Conservation (phyloP, 2,888 invertebrate species). For the Cephus spinipes region DNA sequence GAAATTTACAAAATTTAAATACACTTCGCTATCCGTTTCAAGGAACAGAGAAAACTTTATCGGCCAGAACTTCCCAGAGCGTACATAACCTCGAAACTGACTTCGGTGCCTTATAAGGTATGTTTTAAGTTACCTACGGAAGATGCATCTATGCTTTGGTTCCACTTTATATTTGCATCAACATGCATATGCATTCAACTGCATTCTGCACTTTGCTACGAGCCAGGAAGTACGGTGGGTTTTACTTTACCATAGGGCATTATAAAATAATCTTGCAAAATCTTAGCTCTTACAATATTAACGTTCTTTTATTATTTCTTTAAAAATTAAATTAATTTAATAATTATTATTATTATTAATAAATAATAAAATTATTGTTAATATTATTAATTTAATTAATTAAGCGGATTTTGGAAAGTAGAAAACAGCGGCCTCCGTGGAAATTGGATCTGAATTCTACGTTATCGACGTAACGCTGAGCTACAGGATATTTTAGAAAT, state of each 20-base stretch:
- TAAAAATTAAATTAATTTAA: too few relatives aligned
- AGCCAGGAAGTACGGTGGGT: constrained; percentile 17
- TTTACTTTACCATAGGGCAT: constrained; percentile 1
- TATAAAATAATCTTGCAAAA: not conserved
- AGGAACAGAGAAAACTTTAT: not conserved
- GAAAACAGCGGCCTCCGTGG: not conserved
- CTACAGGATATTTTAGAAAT: not conserved
- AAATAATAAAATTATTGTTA: too few relatives aligned
- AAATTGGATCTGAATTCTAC: not conserved
- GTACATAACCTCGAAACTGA: not conserved
- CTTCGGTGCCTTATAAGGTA: constrained; percentile 4
- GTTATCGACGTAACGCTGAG: not conserved
- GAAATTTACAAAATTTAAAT: not conserved
- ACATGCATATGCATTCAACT: constrained; percentile 27
- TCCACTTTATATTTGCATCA: constrained; percentile 23
- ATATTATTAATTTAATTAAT: too few relatives aligned
- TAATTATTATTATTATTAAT: too few relatives aligned
- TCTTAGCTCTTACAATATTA: not conserved
- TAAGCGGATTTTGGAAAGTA: not conserved
- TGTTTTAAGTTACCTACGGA: not conserved
- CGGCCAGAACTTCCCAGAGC: not conserved
- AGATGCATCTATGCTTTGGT: constrained; percentile 6
- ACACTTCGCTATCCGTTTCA: not conserved
- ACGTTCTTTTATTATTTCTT: too few relatives aligned
- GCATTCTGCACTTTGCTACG: constrained; percentile 21